Evolutionary conservation across 2,888 invertebrate genomes (phyloP).

Genomic region (Leucophora obtusa): DNA sequence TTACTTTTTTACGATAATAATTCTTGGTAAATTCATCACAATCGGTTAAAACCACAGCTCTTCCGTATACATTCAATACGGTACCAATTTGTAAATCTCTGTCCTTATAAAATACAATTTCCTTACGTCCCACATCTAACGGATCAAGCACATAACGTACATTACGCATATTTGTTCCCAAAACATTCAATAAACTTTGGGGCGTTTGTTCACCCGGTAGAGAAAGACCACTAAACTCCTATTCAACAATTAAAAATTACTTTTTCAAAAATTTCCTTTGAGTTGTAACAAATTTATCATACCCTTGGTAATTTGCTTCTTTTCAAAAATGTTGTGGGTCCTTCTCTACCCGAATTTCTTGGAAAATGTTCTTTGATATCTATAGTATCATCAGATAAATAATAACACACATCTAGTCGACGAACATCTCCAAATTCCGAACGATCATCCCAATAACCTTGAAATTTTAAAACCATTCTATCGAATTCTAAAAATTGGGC

Average conservation of each 20-base stretch:
- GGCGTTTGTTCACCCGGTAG: constrained; percentile 80
- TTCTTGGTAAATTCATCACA: constrained; percentile 92
- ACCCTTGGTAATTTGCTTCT: constrained; percentile 89
- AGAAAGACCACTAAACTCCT: constrained; percentile 73
- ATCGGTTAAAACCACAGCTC: constrained; percentile 88
- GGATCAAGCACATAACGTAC: constrained; percentile 82
- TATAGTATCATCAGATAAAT: constrained; percentile 91
- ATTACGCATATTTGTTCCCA: constrained; percentile 80
- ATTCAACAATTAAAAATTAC: background rate
- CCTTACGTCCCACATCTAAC: constrained; percentile 80
- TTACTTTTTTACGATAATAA: constrained; percentile 85
- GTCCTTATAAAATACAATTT: constrained; percentile 74
- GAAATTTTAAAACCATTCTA: constrained; percentile 86
- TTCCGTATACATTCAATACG: constrained; percentile 88
- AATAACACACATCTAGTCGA: constrained; percentile 89
- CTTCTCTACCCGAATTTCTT: constrained; percentile 85
- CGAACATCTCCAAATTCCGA: constrained; percentile 88
- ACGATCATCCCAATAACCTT: constrained; percentile 94
- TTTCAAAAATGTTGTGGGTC: constrained; percentile 86
- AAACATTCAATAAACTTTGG: constrained; percentile 82
- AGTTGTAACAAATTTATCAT: constrained; percentile 55
- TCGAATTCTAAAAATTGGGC: constrained; percentile 91
- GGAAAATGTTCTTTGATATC: constrained; percentile 88
- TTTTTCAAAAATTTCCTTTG: no score
- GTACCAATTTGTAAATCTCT: constrained; percentile 89